Conservation (phyloP, 2,888 invertebrate species). For the Noctua janthe region DNA sequence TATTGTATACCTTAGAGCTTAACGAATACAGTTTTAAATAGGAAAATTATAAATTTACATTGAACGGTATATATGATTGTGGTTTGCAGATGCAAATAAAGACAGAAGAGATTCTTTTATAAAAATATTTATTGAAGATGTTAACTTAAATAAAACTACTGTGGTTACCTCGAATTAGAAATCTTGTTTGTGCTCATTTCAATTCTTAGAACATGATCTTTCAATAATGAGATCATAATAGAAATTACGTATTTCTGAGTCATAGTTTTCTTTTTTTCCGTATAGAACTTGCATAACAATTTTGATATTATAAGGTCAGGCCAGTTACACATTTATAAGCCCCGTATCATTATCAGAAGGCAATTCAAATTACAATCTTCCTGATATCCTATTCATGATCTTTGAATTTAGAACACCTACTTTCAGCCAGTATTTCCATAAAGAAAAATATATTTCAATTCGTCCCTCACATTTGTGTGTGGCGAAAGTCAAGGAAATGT, state of each 20-base stretch:
- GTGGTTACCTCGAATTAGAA: background rate
- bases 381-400: slow-evolving; percentile 52
- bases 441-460: slow-evolving; percentile 67
- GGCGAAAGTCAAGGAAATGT: slow-evolving; percentile 81
- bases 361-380: slow-evolving; percentile 41
- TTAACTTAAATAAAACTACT: background rate
- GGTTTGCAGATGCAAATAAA: background rate
- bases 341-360: slow-evolving; percentile 9
- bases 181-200: background rate
- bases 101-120: background rate
- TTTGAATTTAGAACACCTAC: slow-evolving; percentile 64
- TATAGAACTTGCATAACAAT: background rate
- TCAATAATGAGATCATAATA: background rate
- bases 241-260: background rate
- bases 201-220: slow-evolving; percentile 24
- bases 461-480: slow-evolving; percentile 72
- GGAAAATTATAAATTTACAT: background rate
- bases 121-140: background rate
- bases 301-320: slow-evolving; percentile 1
- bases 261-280: slow-evolving; percentile 1
- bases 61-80: background rate
- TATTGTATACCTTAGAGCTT: slow-evolving; percentile 2
- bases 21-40: background rate
- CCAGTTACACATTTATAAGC: slow-evolving; percentile 21
- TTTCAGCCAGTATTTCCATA: slow-evolving; percentile 41